Base-by-base conservation (phyloP, 1,140 invertebrate species). In the Rhyacophila brunnea region DNA sequence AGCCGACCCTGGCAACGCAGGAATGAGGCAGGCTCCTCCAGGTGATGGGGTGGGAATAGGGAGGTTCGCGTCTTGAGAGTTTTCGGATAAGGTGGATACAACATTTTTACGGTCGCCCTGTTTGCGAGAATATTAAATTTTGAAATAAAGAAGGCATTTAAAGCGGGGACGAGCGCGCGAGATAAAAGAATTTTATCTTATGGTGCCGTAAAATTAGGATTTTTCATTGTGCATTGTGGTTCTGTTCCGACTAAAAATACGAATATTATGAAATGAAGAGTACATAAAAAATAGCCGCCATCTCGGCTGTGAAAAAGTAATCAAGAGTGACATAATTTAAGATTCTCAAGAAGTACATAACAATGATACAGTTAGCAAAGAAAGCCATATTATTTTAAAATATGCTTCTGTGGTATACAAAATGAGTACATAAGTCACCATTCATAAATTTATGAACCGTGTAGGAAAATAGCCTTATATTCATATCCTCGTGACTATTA, bases 71-170 rank as follows among this genome's bases (percentile, higher is more conserved):
- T 20, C 56, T 59, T 64, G 58, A 64, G 58, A 64, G 51, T 54
- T 59, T 59, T 63, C 38, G 50, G 60, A 62, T 62, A 57, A 62
- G 54, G 49, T 23, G 49, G 55, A 52, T 59, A 44, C 35, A 45
- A 42, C 13, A 34, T 34, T 63, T 59, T 60, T 55, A 54, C 34
- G 55, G 43, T 17, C 20, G 28, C 48, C 48, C 13, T 48, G 45
- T 55, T 49, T 53, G 42, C 32, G 17, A 23, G 56, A 58, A 58
- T 58, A 58, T 58, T 58, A 58, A 58, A 58, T 50, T 58, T 50
- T 50, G 19, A 50, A 58, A 58, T 58, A 58, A 58, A 42, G 38
- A 58, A 51, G 9, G 23, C 9, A n/a, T 23, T 32, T 13, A 14
- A 48, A 48, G 13, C 56, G 50, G 56, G 47, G 49, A 14, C 42